Base-by-base conservation (phyloP, 2,888 invertebrate species). In the Perizoma affinitatum region DNA sequence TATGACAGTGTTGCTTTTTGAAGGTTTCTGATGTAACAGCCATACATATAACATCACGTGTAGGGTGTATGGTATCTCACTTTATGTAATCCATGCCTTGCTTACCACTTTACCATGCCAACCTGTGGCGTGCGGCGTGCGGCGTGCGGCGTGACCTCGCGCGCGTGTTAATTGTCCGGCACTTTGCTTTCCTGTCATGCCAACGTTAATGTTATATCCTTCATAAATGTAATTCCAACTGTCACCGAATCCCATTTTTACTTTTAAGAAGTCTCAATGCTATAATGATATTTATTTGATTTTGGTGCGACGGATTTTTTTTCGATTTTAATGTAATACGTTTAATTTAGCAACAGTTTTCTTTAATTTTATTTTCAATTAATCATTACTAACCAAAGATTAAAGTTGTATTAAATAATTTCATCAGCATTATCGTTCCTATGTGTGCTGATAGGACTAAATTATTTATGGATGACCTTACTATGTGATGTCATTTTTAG, bases 31-130 rank as follows among this genome's bases (percentile, higher is more conserved):
- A 63, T 64, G 58, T 65, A 61, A 68, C 62, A 63, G 58, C 50
- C 65, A 64, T 61, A 51, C 51, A 54, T 61, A 66, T 63, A 63
- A 66, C 58, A 63, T 56, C 56, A 58, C 43, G 50, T 44, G 34
- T 65, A 54, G 66, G 69, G 72, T 69, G 71, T 72, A 70, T 72
- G 74, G 73, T 74, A 71, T 72, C 68, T 72, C 74, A 75, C 74
- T 84, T 22, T 83, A 79, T 82, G 79, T 82, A 84, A 84, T 69
- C 62, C 61, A 66, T 56, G 59, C 58, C 55, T 55, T 64, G 64
- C 62, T 44, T 44, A 73, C 76, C 68, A 22, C 22, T 22, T 22
- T 22, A 22, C 22, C 22, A 22, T 22, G 22, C 22, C 22, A 22
- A 22, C 22, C 3, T 22, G 22, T 22, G 22, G 22, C 22, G 22